A percentile compares a stretch with the other conserved stretches of the same genome.
phyloP scores from a whole-genome alignment of 2,888 invertebrate species.

The Cheilosia vernalis region DNA sequence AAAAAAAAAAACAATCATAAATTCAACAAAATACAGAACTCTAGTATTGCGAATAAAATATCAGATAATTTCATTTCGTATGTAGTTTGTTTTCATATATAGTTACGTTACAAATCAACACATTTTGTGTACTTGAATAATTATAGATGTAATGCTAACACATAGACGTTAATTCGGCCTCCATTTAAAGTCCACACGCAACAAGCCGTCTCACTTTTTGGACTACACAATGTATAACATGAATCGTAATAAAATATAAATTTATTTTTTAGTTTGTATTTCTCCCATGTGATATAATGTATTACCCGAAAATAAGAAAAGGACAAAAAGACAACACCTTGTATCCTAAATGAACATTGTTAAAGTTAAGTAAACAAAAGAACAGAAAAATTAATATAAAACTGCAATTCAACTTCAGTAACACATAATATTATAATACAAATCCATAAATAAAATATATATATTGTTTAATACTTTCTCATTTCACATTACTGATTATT shows the following conservation, averaged over 20 bases:
- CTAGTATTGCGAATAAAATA: slow-evolving; percentile 63
- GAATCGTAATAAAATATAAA: slow-evolving; percentile 37
- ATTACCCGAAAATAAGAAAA: slow-evolving; percentile 51
- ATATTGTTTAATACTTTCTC: slow-evolving; percentile 69
- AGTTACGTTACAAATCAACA: slow-evolving; percentile 27
- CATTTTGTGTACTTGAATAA: slow-evolving; percentile 29
- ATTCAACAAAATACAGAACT: slow-evolving; percentile 46
- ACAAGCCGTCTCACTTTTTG: not conserved
- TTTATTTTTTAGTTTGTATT: slow-evolving; percentile 18
- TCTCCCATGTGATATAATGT: slow-evolving; percentile 45
- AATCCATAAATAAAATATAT: slow-evolving; percentile 71
- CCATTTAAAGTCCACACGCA: slow-evolving; percentile 5
- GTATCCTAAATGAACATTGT: slow-evolving; percentile 34
- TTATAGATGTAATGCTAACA: slow-evolving; percentile 4
- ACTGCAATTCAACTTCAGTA: slow-evolving; percentile 49
- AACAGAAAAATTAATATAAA: slow-evolving; percentile 44
- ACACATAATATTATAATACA: slow-evolving; percentile 68
- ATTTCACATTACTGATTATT: slow-evolving; percentile 69
- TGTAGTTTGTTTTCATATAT: slow-evolving; percentile 38
- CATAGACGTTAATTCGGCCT: slow-evolving; percentile 12
- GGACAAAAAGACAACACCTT: slow-evolving; percentile 40
- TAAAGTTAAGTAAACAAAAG: slow-evolving; percentile 59
- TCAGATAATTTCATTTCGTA: slow-evolving; percentile 51
- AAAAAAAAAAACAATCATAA: slow-evolving; percentile 52
- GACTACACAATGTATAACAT: slow-evolving; percentile 29